These are phyloP conservation scores for Melinopterus prodromus DNA, from an alignment of 2,888 invertebrate species.

Conservation along the genomic window DNA sequence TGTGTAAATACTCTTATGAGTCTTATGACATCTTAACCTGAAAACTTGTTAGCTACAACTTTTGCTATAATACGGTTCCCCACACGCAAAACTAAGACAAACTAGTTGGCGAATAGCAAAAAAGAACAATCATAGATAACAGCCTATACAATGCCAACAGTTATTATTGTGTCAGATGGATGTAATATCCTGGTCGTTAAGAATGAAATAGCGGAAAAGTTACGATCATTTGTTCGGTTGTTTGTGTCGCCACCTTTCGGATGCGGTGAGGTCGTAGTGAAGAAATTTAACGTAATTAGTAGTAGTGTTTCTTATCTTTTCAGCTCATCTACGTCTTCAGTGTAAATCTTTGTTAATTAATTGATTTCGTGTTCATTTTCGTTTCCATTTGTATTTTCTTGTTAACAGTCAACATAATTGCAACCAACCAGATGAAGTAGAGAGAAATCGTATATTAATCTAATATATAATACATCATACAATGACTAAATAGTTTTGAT, in stretches of 20 bases:
- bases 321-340: not conserved
- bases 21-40: too few species aligned
- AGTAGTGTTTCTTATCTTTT: not conserved
- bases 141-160: too few species aligned
- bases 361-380: not conserved
- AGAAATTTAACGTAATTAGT: not conserved
- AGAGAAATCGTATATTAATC: not conserved
- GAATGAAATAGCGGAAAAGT: not conserved
- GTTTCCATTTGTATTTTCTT: not conserved
- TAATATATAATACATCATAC: not conserved
- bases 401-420: too few species aligned
- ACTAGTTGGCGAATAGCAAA: too few species aligned
- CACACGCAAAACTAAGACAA: too few species aligned
- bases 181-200: not conserved
- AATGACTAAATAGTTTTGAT: not conserved
- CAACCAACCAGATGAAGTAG: too few species aligned
- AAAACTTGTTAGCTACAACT: too few species aligned
- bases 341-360: not conserved
- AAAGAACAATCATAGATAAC: too few species aligned
- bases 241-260: not conserved
- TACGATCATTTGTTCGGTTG: not conserved
- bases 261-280: not conserved
- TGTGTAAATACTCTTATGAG: too few species aligned
- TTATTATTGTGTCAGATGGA: not conserved
- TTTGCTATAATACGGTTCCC: too few species aligned